phyloP scores from a whole-genome alignment of 35 echinoderm and acorn worm species.

The Holothuria glaberrima region DNA sequence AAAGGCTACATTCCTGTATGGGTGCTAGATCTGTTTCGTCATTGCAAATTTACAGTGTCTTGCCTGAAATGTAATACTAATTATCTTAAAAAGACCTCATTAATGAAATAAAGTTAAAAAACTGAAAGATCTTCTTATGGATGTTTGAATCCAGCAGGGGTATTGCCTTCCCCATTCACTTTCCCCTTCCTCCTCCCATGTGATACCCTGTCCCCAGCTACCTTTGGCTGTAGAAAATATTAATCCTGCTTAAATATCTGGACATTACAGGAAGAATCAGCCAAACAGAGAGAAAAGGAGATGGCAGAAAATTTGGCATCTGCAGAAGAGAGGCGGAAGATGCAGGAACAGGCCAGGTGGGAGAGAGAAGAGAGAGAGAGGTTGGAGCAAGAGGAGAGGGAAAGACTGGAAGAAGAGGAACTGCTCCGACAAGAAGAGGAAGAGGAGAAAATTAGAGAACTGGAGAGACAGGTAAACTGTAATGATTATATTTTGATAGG shows the following conservation, averaged over 20 bases:
- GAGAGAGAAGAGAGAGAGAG: conserved; percentile 71
- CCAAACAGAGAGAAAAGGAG: conserved; percentile 84
- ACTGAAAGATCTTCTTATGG: background rate
- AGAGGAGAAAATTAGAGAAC: conserved; percentile 87
- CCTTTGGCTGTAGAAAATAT: background rate
- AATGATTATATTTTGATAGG: background rate
- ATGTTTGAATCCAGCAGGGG: background rate
- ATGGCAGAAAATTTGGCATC: conserved; percentile 90
- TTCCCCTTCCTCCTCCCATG: too few species aligned
- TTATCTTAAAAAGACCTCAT: too few species aligned
- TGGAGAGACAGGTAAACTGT: conserved; percentile 83
- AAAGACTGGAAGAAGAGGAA: conserved; percentile 87
- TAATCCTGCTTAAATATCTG: too few species aligned
- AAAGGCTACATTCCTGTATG: too few species aligned
- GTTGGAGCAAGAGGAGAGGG: conserved; percentile 80
- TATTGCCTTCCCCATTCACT: too few species aligned
- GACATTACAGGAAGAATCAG: conserved; percentile 81
- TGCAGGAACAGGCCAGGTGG: conserved; percentile 75
- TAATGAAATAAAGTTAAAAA: too few species aligned
- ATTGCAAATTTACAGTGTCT: too few species aligned
- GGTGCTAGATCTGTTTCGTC: too few species aligned
- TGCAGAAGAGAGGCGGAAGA: conserved; percentile 73
- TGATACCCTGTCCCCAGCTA: too few species aligned
- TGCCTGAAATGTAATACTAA: too few species aligned
- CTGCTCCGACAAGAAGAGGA: conserved; percentile 76